These are phyloP conservation scores for Sussaba pulchella DNA, from an alignment of 2,888 invertebrate species.

Conservation along the genomic window DNA sequence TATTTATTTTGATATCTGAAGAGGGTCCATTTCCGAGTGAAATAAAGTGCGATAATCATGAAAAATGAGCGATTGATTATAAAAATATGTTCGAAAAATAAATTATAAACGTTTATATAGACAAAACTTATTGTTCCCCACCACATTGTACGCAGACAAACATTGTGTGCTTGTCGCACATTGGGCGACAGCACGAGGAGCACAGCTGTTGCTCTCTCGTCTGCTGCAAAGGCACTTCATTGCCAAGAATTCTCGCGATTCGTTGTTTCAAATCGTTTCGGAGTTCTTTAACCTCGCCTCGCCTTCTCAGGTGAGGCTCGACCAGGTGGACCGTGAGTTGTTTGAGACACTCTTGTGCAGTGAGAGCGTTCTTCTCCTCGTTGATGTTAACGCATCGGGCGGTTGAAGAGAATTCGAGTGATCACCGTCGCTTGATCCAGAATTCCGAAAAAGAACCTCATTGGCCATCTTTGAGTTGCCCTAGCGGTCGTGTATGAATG, in stretches of 20 bases:
- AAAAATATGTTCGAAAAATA: no score
- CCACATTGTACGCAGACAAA: slow-evolving; percentile 11
- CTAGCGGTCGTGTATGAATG: no score
- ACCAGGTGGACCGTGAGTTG: slow-evolving; percentile 9
- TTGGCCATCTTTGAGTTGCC: no score
- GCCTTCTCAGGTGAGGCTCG: no score
- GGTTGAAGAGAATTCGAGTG: slow-evolving; percentile 37
- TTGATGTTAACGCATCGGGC: slow-evolving; percentile 22
- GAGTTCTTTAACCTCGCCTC: slow-evolving; percentile 15
- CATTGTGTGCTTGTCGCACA: slow-evolving; percentile 28
- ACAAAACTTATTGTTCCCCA: no score
- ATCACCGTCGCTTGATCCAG: slow-evolving; percentile 64
- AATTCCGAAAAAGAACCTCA: no score
- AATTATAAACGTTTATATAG: no score
- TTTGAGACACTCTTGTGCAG: slow-evolving; percentile 37
- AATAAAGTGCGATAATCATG: no score
- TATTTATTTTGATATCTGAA: no score
- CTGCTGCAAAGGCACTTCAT: not conserved
- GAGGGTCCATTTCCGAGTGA: no score
- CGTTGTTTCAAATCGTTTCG: slow-evolving; percentile 26
- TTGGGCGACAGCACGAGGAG: slow-evolving; percentile 25
- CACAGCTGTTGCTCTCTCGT: not conserved
- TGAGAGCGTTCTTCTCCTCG: not conserved
- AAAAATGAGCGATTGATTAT: no score
- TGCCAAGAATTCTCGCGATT: slow-evolving; percentile 35